Percentiles rank a stretch among this genome's conserved stretches.
These are phyloP conservation scores for Sphaeridia pumilis DNA, from an alignment of 2,888 invertebrate genomes.

Conservation along the genomic window DNA sequence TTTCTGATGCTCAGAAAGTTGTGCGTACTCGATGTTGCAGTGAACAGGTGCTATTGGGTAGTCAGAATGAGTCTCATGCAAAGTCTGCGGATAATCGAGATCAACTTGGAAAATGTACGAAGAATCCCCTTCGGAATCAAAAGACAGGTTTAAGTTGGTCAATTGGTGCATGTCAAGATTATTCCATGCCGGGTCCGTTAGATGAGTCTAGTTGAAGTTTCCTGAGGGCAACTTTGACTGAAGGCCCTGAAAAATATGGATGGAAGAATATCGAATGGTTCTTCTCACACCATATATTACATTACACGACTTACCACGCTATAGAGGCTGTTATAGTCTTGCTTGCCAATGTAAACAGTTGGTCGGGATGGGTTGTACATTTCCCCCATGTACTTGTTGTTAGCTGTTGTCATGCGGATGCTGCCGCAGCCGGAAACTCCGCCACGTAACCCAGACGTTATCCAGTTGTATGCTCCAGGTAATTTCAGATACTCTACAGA, in stretches of 20 bases:
- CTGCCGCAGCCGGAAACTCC: neutral
- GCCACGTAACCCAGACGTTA: neutral
- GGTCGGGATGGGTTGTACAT: neutral
- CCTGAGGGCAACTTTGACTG: too few relatives aligned
- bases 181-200: neutral
- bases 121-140: neutral
- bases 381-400: neutral
- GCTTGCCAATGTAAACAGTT: neutral
- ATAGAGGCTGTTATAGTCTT: neutral
- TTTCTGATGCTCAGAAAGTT: neutral
- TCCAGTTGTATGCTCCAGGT: neutral
- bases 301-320: too few relatives aligned
- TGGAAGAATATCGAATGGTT: too few relatives aligned
- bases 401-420: neutral
- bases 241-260: too few relatives aligned
- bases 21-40: neutral
- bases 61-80: neutral
- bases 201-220: too few relatives aligned
- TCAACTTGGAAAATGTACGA: neutral
- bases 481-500: neutral
- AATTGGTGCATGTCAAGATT: neutral
- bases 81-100: neutral
- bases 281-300: neutral
- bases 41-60: neutral
- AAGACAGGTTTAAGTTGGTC: neutral